These are phyloP conservation scores for Calyptomena viridis DNA, from an alignment of 2,113 vertebrate genomes.

Conservation along the genomic window DNA sequence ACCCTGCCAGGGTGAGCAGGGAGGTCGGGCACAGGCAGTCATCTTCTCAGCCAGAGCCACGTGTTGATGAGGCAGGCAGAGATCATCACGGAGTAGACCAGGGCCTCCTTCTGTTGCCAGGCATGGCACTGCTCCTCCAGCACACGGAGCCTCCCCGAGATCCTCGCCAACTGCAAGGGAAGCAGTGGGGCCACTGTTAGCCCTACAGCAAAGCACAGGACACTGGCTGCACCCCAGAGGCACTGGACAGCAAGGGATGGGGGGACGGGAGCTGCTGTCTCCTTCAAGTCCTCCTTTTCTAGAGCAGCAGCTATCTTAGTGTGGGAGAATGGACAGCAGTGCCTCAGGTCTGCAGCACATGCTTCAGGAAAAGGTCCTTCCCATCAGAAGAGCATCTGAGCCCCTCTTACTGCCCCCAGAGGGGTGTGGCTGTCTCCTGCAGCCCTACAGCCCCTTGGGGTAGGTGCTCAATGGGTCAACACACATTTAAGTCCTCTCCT, in stretches of 20 bases:
- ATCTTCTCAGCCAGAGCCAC: slow-evolving; percentile 82
- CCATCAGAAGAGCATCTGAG: not conserved
- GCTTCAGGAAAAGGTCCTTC: not conserved
- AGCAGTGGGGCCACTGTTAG: not conserved
- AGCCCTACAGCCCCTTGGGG: not conserved
- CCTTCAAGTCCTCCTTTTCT: not conserved
- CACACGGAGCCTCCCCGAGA: slow-evolving; percentile 62
- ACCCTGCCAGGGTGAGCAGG: not conserved
- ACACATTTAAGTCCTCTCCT: not conserved
- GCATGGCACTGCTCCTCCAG: slow-evolving; percentile 73
- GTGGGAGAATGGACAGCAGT: not conserved
- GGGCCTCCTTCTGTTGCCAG: slow-evolving; percentile 67
- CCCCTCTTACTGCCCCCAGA: not conserved
- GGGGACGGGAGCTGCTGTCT: not conserved
- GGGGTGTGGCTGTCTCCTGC: not conserved
- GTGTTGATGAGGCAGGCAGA: slow-evolving; percentile 73
- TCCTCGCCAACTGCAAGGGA: slow-evolving; percentile 69
- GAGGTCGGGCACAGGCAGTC: fast-evolving
- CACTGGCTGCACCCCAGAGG: not conserved
- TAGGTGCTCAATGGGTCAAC: not conserved
- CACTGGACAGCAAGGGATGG: not conserved
- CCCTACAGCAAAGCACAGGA: not conserved
- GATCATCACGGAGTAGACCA: slow-evolving; percentile 73
- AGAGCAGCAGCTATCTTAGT: not conserved
- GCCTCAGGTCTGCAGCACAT: not conserved